Conservation (phyloP, 2,888 invertebrate species). For the Geophilus truncorum region DNA sequence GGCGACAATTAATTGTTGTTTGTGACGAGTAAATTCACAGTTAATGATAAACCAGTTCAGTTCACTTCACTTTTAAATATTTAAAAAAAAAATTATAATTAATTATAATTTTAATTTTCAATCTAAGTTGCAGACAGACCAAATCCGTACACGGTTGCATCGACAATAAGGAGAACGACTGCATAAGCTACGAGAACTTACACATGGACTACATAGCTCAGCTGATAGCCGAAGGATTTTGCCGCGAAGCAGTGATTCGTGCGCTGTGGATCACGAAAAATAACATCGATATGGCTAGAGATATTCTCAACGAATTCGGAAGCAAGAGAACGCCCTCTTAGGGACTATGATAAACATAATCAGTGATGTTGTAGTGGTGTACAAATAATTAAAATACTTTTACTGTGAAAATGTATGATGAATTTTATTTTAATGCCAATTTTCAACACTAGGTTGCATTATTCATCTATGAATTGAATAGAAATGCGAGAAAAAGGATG, state of each 20-base stretch:
- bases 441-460: too few relatives aligned
- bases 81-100: background rate
- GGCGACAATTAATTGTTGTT: too few relatives aligned
- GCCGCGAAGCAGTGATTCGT: slow-evolving; percentile 82
- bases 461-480: too few relatives aligned
- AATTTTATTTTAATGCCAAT: too few relatives aligned
- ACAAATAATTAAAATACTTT: slow-evolving; percentile 10
- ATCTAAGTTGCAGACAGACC: background rate
- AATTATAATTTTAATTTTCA: background rate
- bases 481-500: too few relatives aligned
- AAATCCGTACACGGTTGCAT: background rate
- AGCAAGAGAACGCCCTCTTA: slow-evolving; percentile 51
- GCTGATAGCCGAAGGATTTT: slow-evolving; percentile 82
- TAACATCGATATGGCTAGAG: slow-evolving; percentile 92
- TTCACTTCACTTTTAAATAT: too few relatives aligned
- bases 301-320: slow-evolving; percentile 86
- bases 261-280: slow-evolving; percentile 88
- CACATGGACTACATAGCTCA: slow-evolving; percentile 86
- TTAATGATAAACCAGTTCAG: too few relatives aligned
- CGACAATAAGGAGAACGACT: slow-evolving; percentile 42
- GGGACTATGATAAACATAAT: background rate
- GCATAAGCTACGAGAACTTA: slow-evolving; percentile 68
- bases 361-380: background rate
- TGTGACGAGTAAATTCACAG: too few relatives aligned
- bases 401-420: too few relatives aligned